These are phyloP conservation scores for Pseudorhiza aurosa DNA, from an alignment of 30 jellyfish, hydroid and myxozoan species.

Conservation along the genomic window DNA sequence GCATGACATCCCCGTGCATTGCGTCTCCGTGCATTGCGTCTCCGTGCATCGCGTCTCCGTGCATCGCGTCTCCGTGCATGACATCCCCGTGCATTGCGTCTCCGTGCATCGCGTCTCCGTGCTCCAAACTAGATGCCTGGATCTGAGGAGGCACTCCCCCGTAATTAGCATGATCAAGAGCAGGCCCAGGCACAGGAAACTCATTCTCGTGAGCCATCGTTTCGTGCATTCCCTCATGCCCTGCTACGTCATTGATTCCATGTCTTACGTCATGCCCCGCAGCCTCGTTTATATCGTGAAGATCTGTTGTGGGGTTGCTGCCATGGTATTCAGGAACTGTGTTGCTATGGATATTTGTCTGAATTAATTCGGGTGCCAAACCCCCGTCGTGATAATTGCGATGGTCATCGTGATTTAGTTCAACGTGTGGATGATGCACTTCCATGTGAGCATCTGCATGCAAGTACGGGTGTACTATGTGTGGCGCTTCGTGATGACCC, in stretches of 20 bases:
- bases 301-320: slow-evolving; percentile 37
- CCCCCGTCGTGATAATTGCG: slow-evolving; percentile 53
- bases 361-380: slow-evolving; percentile 23
- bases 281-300: slow-evolving; percentile 9
- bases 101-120: neutral
- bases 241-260: neutral
- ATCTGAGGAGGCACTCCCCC: slow-evolving; percentile 19
- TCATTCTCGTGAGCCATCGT: neutral
- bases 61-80: too few species aligned
- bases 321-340: slow-evolving; percentile 60
- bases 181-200: slow-evolving; percentile 1
- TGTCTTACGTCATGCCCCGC: neutral
- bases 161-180: neutral
- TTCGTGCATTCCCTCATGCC: neutral
- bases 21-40: neutral
- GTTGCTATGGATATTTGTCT: slow-evolving; percentile 37
- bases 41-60: neutral
- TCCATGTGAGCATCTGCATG: slow-evolving; percentile 51
- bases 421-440: slow-evolving; percentile 16
- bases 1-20: neutral
- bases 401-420: slow-evolving; percentile 38
- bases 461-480: neutral
- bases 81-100: too few species aligned
- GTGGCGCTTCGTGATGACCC: slow-evolving; percentile 20
- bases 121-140: neutral